Percentiles rank a stretch among this genome's conserved stretches.
Evolutionary conservation across 1,140 invertebrate species (phyloP).

Genomic region (Lethocerus indicus): DNA sequence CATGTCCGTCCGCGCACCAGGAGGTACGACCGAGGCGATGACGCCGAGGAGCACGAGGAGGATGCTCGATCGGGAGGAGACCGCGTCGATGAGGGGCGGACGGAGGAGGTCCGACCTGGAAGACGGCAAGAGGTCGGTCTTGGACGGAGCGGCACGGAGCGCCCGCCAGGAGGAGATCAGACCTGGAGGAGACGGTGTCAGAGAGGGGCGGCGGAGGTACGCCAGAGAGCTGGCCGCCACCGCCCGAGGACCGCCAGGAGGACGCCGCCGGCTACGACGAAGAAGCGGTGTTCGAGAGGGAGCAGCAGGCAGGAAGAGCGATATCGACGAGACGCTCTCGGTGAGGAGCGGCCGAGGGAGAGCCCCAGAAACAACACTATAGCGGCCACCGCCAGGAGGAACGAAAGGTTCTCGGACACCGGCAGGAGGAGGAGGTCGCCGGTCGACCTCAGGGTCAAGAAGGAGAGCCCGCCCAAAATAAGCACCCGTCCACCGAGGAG

Average conservation of each 20-base stretch:
- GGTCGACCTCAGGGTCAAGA: too few species aligned
- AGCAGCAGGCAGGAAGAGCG: too few species aligned
- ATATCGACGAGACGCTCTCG: too few species aligned
- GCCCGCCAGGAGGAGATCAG: background rate
- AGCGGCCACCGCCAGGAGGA: too few species aligned
- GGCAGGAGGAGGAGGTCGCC: constrained; percentile 4
- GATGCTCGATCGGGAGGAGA: too few species aligned
- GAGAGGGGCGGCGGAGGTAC: constrained; percentile 16
- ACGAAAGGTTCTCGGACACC: constrained; percentile 12
- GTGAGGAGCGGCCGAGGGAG: too few species aligned
- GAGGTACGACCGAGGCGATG: constrained; percentile 5
- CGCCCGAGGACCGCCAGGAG: too few species aligned
- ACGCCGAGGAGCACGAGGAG: constrained; percentile 11
- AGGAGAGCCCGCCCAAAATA: too few species aligned
- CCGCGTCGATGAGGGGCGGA: constrained; percentile 7
- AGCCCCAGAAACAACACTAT: too few species aligned
- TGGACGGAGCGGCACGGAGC: background rate
- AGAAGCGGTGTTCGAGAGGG: too few species aligned
- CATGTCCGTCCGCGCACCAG: background rate
- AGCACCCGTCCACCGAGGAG: too few species aligned
- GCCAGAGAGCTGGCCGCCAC: too few species aligned
- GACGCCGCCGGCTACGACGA: constrained; percentile 6
- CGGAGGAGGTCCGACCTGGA: background rate
- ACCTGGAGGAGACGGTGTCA: constrained; percentile 12
- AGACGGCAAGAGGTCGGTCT: background rate